Evolutionary conservation across 2,797 vertebrate species (phyloP).

Genomic region (Dryobates pubescens): DNA sequence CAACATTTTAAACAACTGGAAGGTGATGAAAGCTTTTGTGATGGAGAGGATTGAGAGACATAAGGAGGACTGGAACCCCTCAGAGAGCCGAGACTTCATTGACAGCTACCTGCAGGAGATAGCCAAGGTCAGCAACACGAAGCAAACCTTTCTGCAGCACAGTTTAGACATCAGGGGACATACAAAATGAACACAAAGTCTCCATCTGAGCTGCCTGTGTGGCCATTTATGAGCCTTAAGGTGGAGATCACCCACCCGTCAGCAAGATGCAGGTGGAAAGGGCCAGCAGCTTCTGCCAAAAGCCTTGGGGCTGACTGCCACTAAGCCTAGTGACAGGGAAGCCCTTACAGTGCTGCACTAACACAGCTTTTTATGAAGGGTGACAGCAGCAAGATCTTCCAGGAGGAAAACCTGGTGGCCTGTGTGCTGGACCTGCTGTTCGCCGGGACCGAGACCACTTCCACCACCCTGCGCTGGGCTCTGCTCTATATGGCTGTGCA

Average conservation of each 20-base stretch:
- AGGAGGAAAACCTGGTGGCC: conserved; percentile 78
- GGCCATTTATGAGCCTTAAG: background rate
- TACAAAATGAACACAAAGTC: rapidly evolving
- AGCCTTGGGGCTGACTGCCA: background rate
- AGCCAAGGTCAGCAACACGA: conserved; percentile 65
- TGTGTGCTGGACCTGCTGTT: conserved; percentile 85
- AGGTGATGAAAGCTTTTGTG: conserved; percentile 57
- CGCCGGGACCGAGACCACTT: conserved; percentile 88
- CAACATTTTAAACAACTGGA: conserved; percentile 33
- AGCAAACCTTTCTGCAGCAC: rapidly evolving
- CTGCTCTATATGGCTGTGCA: conserved; percentile 83
- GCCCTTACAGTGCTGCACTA: background rate
- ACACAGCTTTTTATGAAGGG: background rate
- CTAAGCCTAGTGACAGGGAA: background rate
- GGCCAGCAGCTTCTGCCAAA: background rate
- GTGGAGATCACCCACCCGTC: rapidly evolving
- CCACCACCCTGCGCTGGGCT: conserved; percentile 87
- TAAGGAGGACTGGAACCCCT: conserved; percentile 76
- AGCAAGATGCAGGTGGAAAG: background rate
- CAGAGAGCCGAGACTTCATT: conserved; percentile 77
- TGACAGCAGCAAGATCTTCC: conserved; percentile 68
- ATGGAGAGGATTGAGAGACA: conserved; percentile 69
- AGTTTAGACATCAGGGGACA: background rate
- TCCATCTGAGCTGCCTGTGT: background rate
- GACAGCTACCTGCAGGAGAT: conserved; percentile 85